Conservation (phyloP, 2,888 invertebrate species). For the Subacronicta megacephala region DNA sequence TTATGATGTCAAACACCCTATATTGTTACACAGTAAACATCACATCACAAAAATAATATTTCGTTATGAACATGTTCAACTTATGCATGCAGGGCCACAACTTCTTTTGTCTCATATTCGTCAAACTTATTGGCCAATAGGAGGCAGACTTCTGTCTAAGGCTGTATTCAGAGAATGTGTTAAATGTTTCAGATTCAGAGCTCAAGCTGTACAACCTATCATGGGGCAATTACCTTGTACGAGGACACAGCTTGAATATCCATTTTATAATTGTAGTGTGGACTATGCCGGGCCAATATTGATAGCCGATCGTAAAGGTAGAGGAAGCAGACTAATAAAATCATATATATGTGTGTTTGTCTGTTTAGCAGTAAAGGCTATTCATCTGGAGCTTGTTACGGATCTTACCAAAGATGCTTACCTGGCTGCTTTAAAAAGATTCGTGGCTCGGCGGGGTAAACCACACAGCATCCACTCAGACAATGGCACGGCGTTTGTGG, state of each 20-base stretch:
- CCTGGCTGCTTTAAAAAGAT: conserved; percentile 11
- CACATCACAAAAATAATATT: conserved; percentile 4
- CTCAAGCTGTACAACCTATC: background rate
- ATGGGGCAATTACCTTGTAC: too few species aligned
- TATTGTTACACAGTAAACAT: too few species aligned
- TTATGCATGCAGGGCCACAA: conserved; percentile 15
- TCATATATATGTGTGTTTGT: conserved; percentile 11
- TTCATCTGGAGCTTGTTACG: conserved; percentile 15
- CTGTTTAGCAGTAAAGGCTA: conserved; percentile 10
- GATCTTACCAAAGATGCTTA: conserved; percentile 3
- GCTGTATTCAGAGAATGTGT: background rate
- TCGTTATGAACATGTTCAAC: conserved; percentile 10
- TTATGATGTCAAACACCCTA: too few species aligned
- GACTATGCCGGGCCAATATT: too few species aligned
- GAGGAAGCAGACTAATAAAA: too few species aligned
- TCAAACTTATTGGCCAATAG: conserved; percentile 5
- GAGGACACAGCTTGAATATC: too few species aligned
- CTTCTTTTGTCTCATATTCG: conserved; percentile 11
- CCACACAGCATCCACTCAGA: conserved; percentile 9
- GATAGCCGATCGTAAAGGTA: too few species aligned
- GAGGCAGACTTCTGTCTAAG: conserved; percentile 3
- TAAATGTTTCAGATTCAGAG: background rate
- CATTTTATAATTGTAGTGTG: too few species aligned
- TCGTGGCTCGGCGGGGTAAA: conserved; percentile 12
- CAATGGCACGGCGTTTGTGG: conserved; percentile 9